A percentile compares a stretch with the other conserved stretches of the same genome.
phyloP scores from a whole-genome alignment of 2,888 invertebrate genomes.

The Epinotia demarniana region DNA sequence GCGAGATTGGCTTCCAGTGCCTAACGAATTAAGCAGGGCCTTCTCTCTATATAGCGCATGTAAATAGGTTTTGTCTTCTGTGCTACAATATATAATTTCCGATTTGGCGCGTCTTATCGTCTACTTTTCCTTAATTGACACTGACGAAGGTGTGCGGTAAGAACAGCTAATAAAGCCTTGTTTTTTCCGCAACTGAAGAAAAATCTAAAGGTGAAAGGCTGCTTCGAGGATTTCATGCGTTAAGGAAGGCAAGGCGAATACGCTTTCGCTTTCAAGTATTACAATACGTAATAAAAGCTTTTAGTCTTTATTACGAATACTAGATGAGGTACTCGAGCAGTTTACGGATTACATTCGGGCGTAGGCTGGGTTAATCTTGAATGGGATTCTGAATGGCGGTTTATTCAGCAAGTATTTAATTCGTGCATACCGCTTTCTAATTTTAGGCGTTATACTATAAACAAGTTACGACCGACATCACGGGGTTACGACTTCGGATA shows the following conservation, averaged over 20 bases:
- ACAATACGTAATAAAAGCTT: slow-evolving; percentile 47
- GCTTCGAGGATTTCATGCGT: slow-evolving; percentile 48
- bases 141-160: slow-evolving; percentile 69
- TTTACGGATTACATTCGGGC: slow-evolving; percentile 24
- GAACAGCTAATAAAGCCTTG: slow-evolving; percentile 60
- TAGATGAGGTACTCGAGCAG: slow-evolving; percentile 36
- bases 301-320: slow-evolving; percentile 47
- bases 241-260: slow-evolving; percentile 46
- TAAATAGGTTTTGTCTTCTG: slow-evolving; percentile 44
- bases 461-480: slow-evolving; percentile 79
- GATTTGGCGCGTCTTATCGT: slow-evolving; percentile 49
- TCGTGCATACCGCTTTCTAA: slow-evolving; percentile 67
- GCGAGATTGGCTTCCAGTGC: slow-evolving; percentile 9
- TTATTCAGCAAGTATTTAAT: slow-evolving; percentile 49
- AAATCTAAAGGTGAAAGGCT: slow-evolving; percentile 54
- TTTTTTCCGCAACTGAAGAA: slow-evolving; percentile 53
- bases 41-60: slow-evolving; percentile 35
- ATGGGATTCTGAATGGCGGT: slow-evolving; percentile 40
- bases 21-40: slow-evolving; percentile 20
- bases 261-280: slow-evolving; percentile 44
- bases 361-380: slow-evolving; percentile 36
- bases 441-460: slow-evolving; percentile 76
- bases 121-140: slow-evolving; percentile 71
- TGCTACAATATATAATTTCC: slow-evolving; percentile 50
- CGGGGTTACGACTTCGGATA: slow-evolving; percentile 72